Base-by-base conservation (phyloP, 2,888 invertebrate species). In the Noctua janthe region DNA sequence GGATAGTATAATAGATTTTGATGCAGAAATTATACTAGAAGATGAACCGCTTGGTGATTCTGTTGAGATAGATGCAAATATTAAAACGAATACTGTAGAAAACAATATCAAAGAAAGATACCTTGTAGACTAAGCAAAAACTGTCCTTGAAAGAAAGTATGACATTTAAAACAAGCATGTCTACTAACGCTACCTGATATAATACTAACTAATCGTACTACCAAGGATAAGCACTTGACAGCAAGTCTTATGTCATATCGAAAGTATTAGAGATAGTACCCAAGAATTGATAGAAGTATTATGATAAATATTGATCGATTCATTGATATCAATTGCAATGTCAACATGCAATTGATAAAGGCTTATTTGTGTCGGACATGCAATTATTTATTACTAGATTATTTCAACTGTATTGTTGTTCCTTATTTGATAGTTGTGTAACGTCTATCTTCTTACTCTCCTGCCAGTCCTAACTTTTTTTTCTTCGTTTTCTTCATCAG, bases 241-340 rank as follows among this genome's bases (percentile, higher is more conserved):
- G 81, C 71, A 20, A 43, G 70, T 80, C 76, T 78, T 74, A 87
- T 62, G 76, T 88, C 82, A 81, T 76, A 79, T 56, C 64, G 51
- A 77, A 86, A 76, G 74, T 82, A 79, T 78, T 83, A 54, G 39
- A 88, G 83, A 82, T 83, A 82, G 13, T 43, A 20, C 73, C 72
- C 39, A 20, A 78, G 76, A 74, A 75, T 80, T 49, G 76, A 80
- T 73, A 79, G 51, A 78, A 69, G 69, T 70, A 71, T 86, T 80
- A 79, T 8, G 86, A 89, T 86, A 88, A 82, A 83, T 67, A 70
- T 67, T 54, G 73, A 83, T 81, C 23, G 76, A 76, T 71, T 51
- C 49, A 82, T 81, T 35, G 77, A 85, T 87, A 76, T 62, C 54
- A 76, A 56, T 62, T 88, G 83, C 81, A 89, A 81, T 78, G 82